Evolutionary conservation across 2,113 vertebrate species (phyloP).

Genomic region (Pituophis catenifer): DNA sequence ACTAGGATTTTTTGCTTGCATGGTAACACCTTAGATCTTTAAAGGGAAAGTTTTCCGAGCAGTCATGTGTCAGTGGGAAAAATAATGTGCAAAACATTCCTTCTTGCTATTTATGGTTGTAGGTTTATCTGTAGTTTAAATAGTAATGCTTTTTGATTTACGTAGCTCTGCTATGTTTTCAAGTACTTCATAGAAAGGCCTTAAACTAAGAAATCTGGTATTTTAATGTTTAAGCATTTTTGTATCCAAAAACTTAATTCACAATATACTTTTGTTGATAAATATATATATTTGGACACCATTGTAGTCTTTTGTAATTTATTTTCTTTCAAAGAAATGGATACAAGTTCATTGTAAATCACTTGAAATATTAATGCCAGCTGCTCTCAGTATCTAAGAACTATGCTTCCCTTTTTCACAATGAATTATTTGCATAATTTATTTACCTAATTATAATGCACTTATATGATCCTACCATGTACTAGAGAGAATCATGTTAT

Average conservation of each 20-base stretch:
- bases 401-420: background rate
- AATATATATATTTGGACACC: background rate
- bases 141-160: conserved; percentile 32
- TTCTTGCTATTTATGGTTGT: conserved; percentile 23
- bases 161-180: conserved; percentile 28
- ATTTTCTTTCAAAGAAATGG: background rate
- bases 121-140: conserved; percentile 16
- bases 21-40: conserved; percentile 53
- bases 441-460: background rate
- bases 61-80: conserved; percentile 32
- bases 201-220: background rate
- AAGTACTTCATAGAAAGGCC: conserved; percentile 8
- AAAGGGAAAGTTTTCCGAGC: conserved; percentile 57
- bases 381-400: background rate
- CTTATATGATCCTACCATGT: background rate
- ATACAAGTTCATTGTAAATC: background rate
- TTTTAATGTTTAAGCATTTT: background rate
- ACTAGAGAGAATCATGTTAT: background rate
- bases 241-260: background rate
- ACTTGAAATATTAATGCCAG: background rate
- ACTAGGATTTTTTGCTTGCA: conserved; percentile 41
- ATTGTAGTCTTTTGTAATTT: background rate
- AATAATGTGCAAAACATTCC: conserved; percentile 42
- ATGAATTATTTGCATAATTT: background rate
- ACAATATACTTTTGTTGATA: background rate